Evolutionary conservation across 1,140 invertebrate genomes (phyloP).

Genomic region (Triops longicaudatus): DNA sequence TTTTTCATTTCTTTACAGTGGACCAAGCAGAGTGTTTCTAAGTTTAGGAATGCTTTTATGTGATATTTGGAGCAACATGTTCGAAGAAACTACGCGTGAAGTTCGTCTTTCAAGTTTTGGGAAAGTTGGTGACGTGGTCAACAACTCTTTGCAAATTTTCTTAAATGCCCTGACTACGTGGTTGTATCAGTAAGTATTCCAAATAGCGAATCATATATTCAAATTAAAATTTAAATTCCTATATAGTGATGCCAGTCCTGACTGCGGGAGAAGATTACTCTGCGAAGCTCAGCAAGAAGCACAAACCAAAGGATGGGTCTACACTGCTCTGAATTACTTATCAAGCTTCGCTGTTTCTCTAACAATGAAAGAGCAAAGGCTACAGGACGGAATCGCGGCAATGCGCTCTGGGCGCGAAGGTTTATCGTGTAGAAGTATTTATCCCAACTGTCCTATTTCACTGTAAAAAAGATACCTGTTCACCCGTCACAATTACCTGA

Average conservation of each 20-base stretch:
- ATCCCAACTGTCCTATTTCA: background rate
- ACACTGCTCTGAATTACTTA: background rate
- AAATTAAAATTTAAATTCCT: background rate
- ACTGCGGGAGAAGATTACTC: background rate
- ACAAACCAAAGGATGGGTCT: background rate
- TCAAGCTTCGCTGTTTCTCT: background rate
- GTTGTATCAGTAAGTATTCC: background rate
- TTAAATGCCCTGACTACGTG: background rate
- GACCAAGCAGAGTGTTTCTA: background rate
- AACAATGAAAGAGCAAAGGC: background rate
- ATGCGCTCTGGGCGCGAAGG: background rate
- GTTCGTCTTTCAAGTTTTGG: background rate
- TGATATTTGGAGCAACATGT: background rate
- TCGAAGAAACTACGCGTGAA: background rate
- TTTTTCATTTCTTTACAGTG: background rate
- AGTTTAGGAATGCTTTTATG: background rate
- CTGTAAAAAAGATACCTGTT: background rate
- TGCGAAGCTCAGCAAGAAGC: background rate
- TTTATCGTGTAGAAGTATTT: conserved; percentile 2
- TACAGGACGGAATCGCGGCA: background rate
- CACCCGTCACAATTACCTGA: background rate
- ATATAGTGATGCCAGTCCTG: background rate
- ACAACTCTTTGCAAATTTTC: background rate
- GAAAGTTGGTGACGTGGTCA: background rate
- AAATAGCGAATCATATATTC: no score